A percentile compares a stretch with the other conserved stretches of the same genome.
phyloP scores from a whole-genome alignment of 2,113 vertebrate genomes.

The Otocyon megalotis region DNA sequence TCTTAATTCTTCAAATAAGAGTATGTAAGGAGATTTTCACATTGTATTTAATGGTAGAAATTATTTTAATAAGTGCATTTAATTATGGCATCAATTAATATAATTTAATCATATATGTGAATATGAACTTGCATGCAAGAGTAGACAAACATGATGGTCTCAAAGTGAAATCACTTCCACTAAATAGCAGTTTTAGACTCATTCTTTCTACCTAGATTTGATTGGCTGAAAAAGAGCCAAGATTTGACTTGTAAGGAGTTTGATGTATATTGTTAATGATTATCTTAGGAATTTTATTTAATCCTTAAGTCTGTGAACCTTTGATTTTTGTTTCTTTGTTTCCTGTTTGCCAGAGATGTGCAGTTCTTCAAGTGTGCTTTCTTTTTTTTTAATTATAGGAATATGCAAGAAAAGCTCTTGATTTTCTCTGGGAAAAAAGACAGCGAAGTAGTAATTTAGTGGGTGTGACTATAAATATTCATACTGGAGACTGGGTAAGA shows the following conservation, averaged over 20 bases:
- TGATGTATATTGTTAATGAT: constrained; percentile 12
- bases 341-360: neutral
- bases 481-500: constrained; percentile 97
- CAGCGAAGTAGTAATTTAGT: constrained; percentile 99
- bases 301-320: neutral
- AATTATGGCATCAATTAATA: neutral
- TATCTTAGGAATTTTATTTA: constrained; percentile 56
- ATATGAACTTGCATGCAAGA: neutral
- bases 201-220: constrained; percentile 14
- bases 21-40: constrained; percentile 7
- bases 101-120: neutral
- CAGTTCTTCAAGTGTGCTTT: constrained; percentile 31
- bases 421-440: constrained; percentile 99
- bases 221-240: constrained; percentile 39
- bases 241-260: constrained; percentile 37
- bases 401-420: constrained; percentile 96
- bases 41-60: constrained; percentile 49
- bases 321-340: constrained; percentile 55
- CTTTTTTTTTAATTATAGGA: constrained; percentile 87
- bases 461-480: constrained; percentile 98
- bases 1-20: constrained; percentile 19
- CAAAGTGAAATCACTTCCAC: neutral
- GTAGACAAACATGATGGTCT: neutral
- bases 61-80: constrained; percentile 49
- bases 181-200: neutral